Conservation (phyloP, 2,113 vertebrate species). For the Hipposideros armiger region DNA sequence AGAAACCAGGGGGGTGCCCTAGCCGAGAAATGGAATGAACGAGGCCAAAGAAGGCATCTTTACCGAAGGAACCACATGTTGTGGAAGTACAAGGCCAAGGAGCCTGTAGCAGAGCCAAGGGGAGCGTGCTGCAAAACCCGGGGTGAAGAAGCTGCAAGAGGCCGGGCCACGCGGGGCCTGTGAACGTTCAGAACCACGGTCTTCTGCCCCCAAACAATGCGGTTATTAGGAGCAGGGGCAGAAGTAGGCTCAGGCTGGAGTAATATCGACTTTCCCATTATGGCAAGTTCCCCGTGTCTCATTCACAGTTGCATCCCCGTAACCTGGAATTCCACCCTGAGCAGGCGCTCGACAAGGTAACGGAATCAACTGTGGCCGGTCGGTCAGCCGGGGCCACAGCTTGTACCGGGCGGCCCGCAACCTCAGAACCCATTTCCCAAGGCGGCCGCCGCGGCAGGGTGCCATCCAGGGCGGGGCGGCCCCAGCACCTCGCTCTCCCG, state of each 20-base stretch:
- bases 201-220: not conserved
- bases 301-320: not conserved
- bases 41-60: not conserved
- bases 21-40: not conserved
- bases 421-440: not conserved
- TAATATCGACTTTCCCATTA: not conserved
- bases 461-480: too few relatives aligned
- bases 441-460: too few relatives aligned
- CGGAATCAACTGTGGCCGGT: too few relatives aligned
- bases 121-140: not conserved
- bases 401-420: not conserved
- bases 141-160: not conserved
- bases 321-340: not conserved
- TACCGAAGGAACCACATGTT: not conserved
- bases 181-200: not conserved
- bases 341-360: not conserved
- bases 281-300: not conserved
- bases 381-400: not conserved
- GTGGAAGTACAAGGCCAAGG: not conserved
- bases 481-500: too few relatives aligned
- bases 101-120: not conserved
- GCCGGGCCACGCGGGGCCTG: not conserved
- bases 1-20: not conserved
- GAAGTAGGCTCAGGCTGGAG: not conserved
- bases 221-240: not conserved